Base-by-base conservation (phyloP, 2,888 invertebrate genomes). In the Sinotaia quadrata region DNA sequence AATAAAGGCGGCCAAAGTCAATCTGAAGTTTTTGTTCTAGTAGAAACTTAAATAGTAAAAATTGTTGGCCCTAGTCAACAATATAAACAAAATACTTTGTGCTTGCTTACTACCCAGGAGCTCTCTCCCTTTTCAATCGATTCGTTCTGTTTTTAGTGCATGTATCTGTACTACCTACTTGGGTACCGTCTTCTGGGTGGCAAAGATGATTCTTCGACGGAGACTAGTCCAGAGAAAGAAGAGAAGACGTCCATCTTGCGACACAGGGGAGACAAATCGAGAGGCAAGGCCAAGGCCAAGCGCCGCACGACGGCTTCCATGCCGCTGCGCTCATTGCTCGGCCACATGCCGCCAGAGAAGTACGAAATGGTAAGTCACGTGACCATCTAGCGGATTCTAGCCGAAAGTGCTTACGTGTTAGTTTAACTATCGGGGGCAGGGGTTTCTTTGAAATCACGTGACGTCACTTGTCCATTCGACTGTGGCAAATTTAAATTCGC, bases 151-250 rank as follows among this genome's bases (percentile, higher is more conserved):
- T 74, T 75, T 8, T 75, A 82, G 83, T 79, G 79, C 29, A 86
- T 87, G 85, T 87, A 87, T 75, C 79, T 87, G 81, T 87, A 87
- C 74, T 87, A 87, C 75, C 73, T 87, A 4, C 80, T 87, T 33
- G 86, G 86, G 0, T 87, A 78, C 74, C 78, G 79, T 24, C 76
- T 87, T 52, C 78, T 87, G 41, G 85, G 85, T 2, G 71, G 73
- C 5, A 69, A 76, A 4, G 82, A 83, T 62, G 76, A 74, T 51
- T 57, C 57, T 54, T 44, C 67, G 52, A 56, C 37, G 31, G 74
- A 73, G 54, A 60, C 41, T 27, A 51, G 63, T 61, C 33, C 59
- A 12, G 36, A 41, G 37, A 31, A 51, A 21, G 70, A 66, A 37
- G 60, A 58, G 33, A 21, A 59, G 36, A 24, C 18, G 44, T 0